Evolutionary conservation across 1,140 invertebrate genomes (phyloP), one percentile per base, ranked within the genome.

Genomic region (Lamellibrachia luymesi): DNA sequence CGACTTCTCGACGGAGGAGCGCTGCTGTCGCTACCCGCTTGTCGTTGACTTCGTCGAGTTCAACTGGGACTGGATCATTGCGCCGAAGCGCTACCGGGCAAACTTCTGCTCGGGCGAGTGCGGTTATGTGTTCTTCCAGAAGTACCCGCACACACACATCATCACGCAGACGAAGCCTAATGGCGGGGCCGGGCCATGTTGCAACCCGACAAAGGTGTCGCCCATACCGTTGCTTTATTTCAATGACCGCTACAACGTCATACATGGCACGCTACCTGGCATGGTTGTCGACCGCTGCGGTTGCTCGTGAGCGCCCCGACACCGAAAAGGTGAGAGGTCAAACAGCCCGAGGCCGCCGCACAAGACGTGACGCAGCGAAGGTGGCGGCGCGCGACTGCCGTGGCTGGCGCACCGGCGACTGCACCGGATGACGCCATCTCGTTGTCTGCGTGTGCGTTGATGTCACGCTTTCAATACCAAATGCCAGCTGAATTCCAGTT

Each of bases 11-110:
- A 52, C 38, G 49, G 93, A 93, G 90, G 50, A 50, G 25, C n/a
- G 92, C 5, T 93, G 93, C 90, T 93, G 93, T 91, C 93, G 93
- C n/a, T 93, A 93, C 51, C 92, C 92, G 56, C 92, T 93, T 89
- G 51, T 91, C 50, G 91, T 99, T n/a, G 98, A 99, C 96, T 99
- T 99, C 95, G 97, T 97, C 4, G 98, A 99, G 94, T 98, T 99
- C 49, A 99, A 99, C 51, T 99, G 99, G 99, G 98, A 99, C 96
- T 99, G 99, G 99, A 99, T 99, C 95, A 98, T 99, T 27, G 99
- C 99, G 13, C 99, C 99, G 6, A 97, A 98, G 25, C 98, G 98
- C 50, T 99, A 99, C 96, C 98, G 99, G 94, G 99, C 99, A 0
- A 99, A 97, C 96, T 99, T 98, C 96, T 99, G 99, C 96, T 97